Percentiles rank a stretch among this genome's conserved stretches.
These are phyloP conservation scores for Enteromius unitaeniatus DNA, from an alignment of 2,797 vertebrate species.

Conservation along the genomic window DNA sequence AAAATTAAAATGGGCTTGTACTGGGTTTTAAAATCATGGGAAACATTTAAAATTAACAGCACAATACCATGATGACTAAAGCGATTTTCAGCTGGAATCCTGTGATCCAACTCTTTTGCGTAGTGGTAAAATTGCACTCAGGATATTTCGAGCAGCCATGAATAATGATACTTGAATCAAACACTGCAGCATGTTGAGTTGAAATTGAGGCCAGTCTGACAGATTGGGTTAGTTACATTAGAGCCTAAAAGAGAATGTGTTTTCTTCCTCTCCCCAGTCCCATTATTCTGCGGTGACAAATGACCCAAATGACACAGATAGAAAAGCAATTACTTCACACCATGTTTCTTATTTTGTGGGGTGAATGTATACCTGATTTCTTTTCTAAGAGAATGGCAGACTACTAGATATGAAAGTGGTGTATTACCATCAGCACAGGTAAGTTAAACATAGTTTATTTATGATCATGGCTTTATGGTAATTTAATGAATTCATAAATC, in stretches of 20 bases:
- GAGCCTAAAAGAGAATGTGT: conserved; percentile 41
- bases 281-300: conserved; percentile 60
- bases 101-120: neutral
- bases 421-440: neutral
- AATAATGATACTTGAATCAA: conserved; percentile 32
- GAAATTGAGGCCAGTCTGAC: conserved; percentile 58
- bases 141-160: conserved; percentile 12
- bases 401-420: neutral
- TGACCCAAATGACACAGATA: conserved; percentile 48
- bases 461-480: neutral
- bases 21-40: neutral
- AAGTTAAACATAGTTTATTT: neutral
- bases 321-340: conserved; percentile 45
- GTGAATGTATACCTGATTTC: conserved; percentile 23
- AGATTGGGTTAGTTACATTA: conserved; percentile 34
- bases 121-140: conserved; percentile 17
- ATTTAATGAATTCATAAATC: neutral
- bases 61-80: neutral
- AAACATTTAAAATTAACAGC: neutral
- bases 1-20: neutral
- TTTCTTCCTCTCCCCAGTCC: conserved; percentile 30
- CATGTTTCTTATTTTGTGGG: conserved; percentile 4
- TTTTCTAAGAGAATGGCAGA: conserved; percentile 25
- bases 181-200: conserved; percentile 8
- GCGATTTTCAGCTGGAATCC: neutral